phyloP scores from a whole-genome alignment of 2,113 vertebrate species.

The Hoplias malabaricus region DNA sequence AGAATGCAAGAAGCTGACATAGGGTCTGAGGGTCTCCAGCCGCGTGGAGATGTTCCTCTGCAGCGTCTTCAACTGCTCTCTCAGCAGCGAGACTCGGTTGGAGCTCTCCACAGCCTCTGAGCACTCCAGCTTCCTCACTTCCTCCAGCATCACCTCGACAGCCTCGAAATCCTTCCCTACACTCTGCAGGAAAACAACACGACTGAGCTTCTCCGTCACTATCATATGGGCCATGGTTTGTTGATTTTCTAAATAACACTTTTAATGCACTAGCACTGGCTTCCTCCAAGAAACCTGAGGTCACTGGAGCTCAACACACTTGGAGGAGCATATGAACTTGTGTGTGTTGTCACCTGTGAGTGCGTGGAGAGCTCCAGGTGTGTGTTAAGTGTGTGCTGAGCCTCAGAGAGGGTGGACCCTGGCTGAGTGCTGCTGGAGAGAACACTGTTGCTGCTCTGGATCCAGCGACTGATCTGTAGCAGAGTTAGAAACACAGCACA shows the following conservation, averaged over 20 bases:
- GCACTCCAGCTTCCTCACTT: slow-evolving; percentile 67
- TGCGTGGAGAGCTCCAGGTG: slow-evolving; percentile 76
- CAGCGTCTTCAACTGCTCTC: slow-evolving; percentile 74
- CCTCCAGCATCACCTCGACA: slow-evolving; percentile 72
- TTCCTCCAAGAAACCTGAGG: no score
- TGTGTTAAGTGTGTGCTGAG: slow-evolving; percentile 70
- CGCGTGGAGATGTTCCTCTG: slow-evolving; percentile 69
- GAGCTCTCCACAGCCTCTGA: slow-evolving; percentile 64
- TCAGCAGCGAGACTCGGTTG: slow-evolving; percentile 63
- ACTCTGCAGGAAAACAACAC: slow-evolving; percentile 66
- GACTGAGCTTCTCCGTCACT: not conserved
- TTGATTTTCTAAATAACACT: no score
- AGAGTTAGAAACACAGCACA: not conserved
- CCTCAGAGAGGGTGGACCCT: slow-evolving; percentile 66
- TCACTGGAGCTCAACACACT: no score
- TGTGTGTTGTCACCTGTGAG: slow-evolving; percentile 74
- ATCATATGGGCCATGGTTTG: not conserved
- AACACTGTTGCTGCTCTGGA: slow-evolving; percentile 65
- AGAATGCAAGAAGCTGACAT: slow-evolving; percentile 75
- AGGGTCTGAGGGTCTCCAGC: slow-evolving; percentile 72
- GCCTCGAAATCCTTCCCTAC: slow-evolving; percentile 66
- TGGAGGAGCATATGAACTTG: not conserved
- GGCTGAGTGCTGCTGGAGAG: slow-evolving; percentile 67
- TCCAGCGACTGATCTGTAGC: slow-evolving; percentile 69
- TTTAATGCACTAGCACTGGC: no score